A percentile compares a stretch with the other conserved stretches of the same genome.
phyloP scores from a whole-genome alignment of 2,888 invertebrate species.

The Mechanitis mazaeus region DNA sequence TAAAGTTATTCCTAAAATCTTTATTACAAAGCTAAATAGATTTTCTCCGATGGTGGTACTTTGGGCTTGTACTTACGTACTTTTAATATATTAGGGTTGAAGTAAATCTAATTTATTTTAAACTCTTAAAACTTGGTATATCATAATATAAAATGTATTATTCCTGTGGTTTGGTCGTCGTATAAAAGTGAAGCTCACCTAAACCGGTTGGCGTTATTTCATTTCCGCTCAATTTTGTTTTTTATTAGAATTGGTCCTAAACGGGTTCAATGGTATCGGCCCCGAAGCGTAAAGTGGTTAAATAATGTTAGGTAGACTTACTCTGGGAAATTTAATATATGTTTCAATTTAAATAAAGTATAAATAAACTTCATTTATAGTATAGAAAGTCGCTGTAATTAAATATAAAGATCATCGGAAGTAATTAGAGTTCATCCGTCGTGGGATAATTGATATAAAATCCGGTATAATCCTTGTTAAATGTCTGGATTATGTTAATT shows the following conservation, averaged over 20 bases:
- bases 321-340: conserved; percentile 22
- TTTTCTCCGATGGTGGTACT: too few relatives aligned
- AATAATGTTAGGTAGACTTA: conserved; percentile 32
- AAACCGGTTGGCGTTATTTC: conserved; percentile 72
- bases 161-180: conserved; percentile 19
- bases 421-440: too few relatives aligned
- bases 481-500: conserved; percentile 3
- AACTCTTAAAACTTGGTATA: conserved; percentile 10
- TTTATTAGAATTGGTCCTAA: conserved; percentile 64
- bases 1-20: too few relatives aligned
- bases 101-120: not conserved
- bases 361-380: too few relatives aligned
- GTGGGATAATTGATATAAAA: conserved; percentile 2
- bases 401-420: too few relatives aligned
- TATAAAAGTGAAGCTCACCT: conserved; percentile 31
- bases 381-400: too few relatives aligned
- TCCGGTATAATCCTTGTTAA: not conserved
- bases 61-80: too few relatives aligned
- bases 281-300: conserved; percentile 41
- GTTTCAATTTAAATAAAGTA: conserved; percentile 18
- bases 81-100: too few relatives aligned
- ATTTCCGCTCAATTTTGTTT: conserved; percentile 74
- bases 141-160: conserved; percentile 20
- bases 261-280: conserved; percentile 60
- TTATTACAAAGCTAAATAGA: too few relatives aligned